A percentile compares a stretch with the other conserved stretches of the same genome.
Evolutionary conservation across 2,113 vertebrate genomes (phyloP).

Genomic region (Festucalex cinctus): DNA sequence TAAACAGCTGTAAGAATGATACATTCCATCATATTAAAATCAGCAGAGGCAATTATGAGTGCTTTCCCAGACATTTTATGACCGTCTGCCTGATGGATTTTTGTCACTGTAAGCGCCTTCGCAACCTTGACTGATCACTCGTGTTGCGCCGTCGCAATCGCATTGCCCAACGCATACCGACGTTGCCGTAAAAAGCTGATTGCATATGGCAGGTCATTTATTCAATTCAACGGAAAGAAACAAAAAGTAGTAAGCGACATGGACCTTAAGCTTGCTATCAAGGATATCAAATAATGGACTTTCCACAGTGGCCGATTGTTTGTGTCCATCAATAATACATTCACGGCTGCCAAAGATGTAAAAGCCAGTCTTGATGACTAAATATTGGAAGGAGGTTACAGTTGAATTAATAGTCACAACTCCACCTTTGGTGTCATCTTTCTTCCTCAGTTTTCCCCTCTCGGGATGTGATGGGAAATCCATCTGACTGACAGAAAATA

Average conservation of each 20-base stretch:
- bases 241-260: neutral
- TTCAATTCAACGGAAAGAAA: neutral
- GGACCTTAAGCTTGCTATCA: neutral
- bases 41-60: neutral
- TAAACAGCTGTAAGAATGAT: neutral
- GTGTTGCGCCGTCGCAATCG: neutral
- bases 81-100: neutral
- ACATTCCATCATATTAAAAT: slow-evolving; percentile 1
- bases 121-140: neutral
- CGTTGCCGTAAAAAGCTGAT: neutral
- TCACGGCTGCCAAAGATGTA: neutral
- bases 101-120: neutral
- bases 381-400: neutral
- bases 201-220: no score
- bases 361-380: neutral
- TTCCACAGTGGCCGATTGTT: neutral
- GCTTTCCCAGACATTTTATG: slow-evolving; percentile 4
- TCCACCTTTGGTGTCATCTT: neutral
- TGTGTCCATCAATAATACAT: neutral
- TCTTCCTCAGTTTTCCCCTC: neutral
- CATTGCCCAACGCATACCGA: neutral
- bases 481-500: neutral
- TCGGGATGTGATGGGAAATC: neutral
- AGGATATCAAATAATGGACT: neutral
- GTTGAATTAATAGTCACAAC: neutral